Evolutionary conservation across 2,888 invertebrate genomes (phyloP).

Genomic region (Campoplex capitator): DNA sequence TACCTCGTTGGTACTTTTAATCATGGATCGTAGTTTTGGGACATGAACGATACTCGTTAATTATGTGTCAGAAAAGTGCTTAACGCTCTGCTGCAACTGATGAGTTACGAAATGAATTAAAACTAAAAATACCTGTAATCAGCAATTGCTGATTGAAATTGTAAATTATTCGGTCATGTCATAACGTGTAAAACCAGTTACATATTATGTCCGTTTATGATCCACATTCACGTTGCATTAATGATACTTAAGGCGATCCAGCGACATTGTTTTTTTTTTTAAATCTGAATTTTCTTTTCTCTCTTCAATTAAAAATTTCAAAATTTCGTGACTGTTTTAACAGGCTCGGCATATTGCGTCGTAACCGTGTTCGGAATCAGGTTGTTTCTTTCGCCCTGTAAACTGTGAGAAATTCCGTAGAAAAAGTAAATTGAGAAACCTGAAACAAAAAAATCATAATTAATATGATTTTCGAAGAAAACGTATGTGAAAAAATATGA

Average conservation of each 20-base stretch:
- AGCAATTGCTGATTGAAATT: neutral
- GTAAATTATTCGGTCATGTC: slow-evolving; percentile 9
- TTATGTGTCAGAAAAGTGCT: neutral
- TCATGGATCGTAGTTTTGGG: neutral
- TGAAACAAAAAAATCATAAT: slow-evolving; percentile 82
- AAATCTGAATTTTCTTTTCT: neutral
- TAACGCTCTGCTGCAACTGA: neutral
- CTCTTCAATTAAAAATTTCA: neutral
- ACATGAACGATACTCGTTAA: neutral
- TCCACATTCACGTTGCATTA: slow-evolving; percentile 26
- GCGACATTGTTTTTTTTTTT: neutral
- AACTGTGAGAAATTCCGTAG: slow-evolving; percentile 93
- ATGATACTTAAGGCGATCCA: slow-evolving; percentile 31
- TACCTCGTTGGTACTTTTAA: neutral
- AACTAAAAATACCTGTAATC: neutral
- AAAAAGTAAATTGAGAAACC: slow-evolving; percentile 94
- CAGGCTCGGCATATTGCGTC: slow-evolving; percentile 74
- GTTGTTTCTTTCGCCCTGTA: slow-evolving; percentile 85
- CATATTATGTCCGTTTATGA: neutral
- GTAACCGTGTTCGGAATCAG: slow-evolving; percentile 72
- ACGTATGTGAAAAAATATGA: neutral
- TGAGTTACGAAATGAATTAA: neutral
- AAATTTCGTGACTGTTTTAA: slow-evolving; percentile 72
- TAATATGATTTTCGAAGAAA: too few relatives aligned
- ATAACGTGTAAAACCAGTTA: neutral